Conservation (phyloP, 2,888 invertebrate genomes). For the Caenorhabditis uteleia region DNA sequence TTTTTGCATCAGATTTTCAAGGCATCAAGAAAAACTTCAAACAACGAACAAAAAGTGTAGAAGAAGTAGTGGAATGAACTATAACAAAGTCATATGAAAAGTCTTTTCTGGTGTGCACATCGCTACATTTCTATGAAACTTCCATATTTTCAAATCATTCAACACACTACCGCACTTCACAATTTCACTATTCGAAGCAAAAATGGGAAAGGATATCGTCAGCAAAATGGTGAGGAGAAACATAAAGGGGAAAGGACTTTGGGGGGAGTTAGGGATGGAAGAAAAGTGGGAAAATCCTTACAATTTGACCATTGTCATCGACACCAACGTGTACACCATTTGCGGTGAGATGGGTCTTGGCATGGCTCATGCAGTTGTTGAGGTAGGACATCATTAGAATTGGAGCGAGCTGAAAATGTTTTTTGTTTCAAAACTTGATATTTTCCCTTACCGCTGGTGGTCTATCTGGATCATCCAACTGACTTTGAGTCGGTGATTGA, state of each 20-base stretch:
- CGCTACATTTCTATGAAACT: too few species aligned
- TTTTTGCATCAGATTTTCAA: too few species aligned
- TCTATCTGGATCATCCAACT: slow-evolving; percentile 35
- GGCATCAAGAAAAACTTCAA: too few species aligned
- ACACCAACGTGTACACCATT: slow-evolving; percentile 54
- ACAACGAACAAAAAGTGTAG: too few species aligned
- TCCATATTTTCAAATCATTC: too few species aligned
- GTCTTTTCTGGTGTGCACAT: too few species aligned
- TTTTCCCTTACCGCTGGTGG: slow-evolving; percentile 43
- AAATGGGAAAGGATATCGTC: not conserved
- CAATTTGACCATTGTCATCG: slow-evolving; percentile 52
- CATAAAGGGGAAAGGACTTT: not conserved
- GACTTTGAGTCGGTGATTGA: not conserved
- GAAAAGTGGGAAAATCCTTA: slow-evolving; percentile 18
- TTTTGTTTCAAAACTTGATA: slow-evolving; percentile 1
- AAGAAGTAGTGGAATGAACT: too few species aligned
- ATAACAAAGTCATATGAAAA: too few species aligned
- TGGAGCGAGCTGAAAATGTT: slow-evolving; percentile 52
- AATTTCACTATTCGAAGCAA: too few species aligned
- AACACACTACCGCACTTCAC: too few species aligned
- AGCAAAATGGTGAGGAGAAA: slow-evolving; percentile 1
- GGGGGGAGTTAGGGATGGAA: not conserved
- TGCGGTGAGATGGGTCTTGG: slow-evolving; percentile 57
- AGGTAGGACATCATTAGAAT: slow-evolving; percentile 66
- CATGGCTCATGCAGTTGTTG: slow-evolving; percentile 60